Base-by-base conservation (phyloP, 2,113 vertebrate species). In the Poecile atricapillus region DNA sequence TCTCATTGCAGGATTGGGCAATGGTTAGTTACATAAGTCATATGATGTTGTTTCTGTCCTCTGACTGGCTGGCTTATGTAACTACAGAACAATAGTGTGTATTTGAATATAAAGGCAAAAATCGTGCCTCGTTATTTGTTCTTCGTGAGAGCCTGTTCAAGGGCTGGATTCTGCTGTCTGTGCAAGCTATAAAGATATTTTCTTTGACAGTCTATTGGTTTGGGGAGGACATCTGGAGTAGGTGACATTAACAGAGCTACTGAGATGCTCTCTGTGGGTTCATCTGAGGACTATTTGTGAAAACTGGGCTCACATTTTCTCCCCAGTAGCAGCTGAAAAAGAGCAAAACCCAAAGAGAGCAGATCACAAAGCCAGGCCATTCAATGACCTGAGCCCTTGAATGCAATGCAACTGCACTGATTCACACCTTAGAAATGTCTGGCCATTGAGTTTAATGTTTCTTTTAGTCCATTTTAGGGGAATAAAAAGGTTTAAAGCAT, bases 21-120 rank as follows among this genome's bases (percentile, higher is more conserved):
- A 96, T 94, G 83, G 21, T 71, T 89, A 90, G 93, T 97, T 95
- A 96, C 93, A 96, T 96, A 97, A 96, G 95, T 96, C 94, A 95
- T 93, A 96, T 96, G 96, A 97, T 96, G 88, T 24, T 93, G 76
- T 87, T 92, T 88, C 96, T 95, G 59, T 89, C 65, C 83, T 80
- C 87, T 95, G 94, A 96, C 93, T 96, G 93, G 90, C 80, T 95
- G 90, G 79, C 92, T 97, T 97, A 96, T 83, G 88, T 96, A 97
- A 97, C 94, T 86, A 12, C 90, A 96, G 94, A 95, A 97, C 95
- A 97, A 93, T 96, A 93, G 94, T 3, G 0, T 82, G 90, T 27
- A 82, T 93, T 95, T 95, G 88, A 94, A 93, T 96, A 94, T 95
- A 96, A 97, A 97, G 88, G 92, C 90, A 94, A 93, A 95, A 96